Base-by-base conservation (phyloP, 2,797 vertebrate species). In the Iguana delicatissima region DNA sequence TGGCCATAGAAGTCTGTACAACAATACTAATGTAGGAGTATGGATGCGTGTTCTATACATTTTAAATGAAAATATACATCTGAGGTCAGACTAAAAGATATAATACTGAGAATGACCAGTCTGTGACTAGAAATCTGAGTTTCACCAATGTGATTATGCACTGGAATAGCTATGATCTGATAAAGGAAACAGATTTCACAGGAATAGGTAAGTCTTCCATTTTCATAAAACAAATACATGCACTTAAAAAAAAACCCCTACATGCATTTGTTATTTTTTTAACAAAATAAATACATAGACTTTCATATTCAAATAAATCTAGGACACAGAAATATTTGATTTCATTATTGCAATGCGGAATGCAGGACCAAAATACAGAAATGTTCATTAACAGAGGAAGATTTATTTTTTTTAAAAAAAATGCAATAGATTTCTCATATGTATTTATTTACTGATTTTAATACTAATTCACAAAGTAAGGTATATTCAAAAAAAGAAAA, bases 11-110 rank as follows among this genome's bases (percentile, higher is more conserved):
- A 91, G 80, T 80, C 1, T 89, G 83, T 0, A 85, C 80, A 90
- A 59, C 84, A 90, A 90, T 79, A 90, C 87, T 87, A 83, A 87
- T 92, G 89, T 92, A 4, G 5, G 79, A 52, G 10, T 38, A 84
- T 7, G 42, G 12, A 6, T 55, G 72, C 46, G 2, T 80, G 0
- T 73, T 91, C 57, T 88, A 29, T 26, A 86, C 0, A 8, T 82
- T 80, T 38, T 89, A 59, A 89, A 12, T 74, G 14, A 14, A 92
- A 9, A 32, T 16, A 64, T 46, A 64, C 29, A 80, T 69, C 42
- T 87, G 50, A 89, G 38, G 59, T 89, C 16, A 92, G 84, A 85
- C 77, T 24, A 12, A 67, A 81, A 26, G 42, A 18, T 32, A 77
- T 16, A 83, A 76, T 83, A 90, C 62, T 82, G 0, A 0, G 52